A percentile compares a stretch with the other conserved stretches of the same genome.
These are phyloP conservation scores for Leptopilina drosophilae DNA, from an alignment of 2,888 invertebrate genomes.

Conservation along the genomic window DNA sequence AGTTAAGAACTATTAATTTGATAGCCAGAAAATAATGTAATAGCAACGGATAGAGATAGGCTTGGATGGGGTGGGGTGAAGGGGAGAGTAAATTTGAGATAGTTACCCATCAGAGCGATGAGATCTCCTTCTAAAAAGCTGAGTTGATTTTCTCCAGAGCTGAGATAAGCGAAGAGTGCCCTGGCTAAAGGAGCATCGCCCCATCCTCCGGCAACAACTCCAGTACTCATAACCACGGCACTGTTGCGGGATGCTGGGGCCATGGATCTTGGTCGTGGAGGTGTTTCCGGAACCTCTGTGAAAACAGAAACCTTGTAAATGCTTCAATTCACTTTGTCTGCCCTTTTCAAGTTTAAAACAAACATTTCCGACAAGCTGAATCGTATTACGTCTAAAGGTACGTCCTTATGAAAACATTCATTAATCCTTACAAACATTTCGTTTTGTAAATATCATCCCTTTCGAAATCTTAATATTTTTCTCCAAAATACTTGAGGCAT, in stretches of 20 bases:
- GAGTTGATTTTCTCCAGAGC: conserved; percentile 92
- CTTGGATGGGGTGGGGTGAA: neutral
- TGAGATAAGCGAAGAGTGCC: conserved; percentile 93
- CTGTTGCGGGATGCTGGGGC: conserved; percentile 76
- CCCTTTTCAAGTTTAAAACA: conserved; percentile 34
- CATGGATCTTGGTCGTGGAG: conserved; percentile 83
- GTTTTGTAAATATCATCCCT: neutral
- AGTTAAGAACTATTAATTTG: conserved; percentile 2
- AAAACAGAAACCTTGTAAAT: conserved; percentile 47
- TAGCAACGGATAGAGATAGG: neutral
- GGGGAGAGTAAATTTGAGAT: conserved; percentile 29
- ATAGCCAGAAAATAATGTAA: conserved; percentile 31
- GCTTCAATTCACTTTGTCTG: conserved; percentile 45
- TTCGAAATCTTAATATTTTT: neutral
- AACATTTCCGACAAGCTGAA: conserved; percentile 21
- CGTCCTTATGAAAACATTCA: conserved; percentile 16
- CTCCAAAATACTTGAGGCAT: neutral
- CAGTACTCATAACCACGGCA: conserved; percentile 58
- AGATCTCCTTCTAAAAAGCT: conserved; percentile 95
- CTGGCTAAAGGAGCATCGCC: conserved; percentile 88
- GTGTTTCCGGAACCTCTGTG: conserved; percentile 74
- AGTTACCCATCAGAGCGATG: conserved; percentile 86
- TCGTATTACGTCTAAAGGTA: neutral
- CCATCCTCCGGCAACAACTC: conserved; percentile 71
- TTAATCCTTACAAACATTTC: neutral